These are phyloP conservation scores for Tipula confusa DNA, from an alignment of 2,888 invertebrate genomes.

Conservation along the genomic window DNA sequence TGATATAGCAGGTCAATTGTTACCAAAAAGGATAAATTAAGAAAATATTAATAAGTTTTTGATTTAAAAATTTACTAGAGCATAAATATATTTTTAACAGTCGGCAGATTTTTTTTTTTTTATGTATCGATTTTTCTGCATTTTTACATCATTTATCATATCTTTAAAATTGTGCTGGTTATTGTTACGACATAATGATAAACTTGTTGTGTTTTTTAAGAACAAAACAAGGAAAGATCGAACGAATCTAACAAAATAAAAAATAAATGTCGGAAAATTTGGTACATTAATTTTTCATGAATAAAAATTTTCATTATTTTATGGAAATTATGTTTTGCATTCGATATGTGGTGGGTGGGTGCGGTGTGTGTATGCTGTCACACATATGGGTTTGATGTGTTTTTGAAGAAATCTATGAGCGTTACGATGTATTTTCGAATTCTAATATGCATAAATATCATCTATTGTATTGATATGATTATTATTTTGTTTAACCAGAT, in stretches of 20 bases:
- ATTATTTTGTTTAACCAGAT: no score
- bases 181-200: neutral
- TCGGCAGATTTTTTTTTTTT: neutral
- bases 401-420: no score
- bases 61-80: neutral
- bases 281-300: conserved; percentile 1
- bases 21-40: neutral
- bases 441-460: no score
- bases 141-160: neutral
- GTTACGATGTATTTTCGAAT: no score
- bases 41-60: neutral
- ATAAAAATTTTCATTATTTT: conserved; percentile 9
- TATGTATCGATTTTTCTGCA: neutral
- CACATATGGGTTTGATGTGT: no score
- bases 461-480: no score
- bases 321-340: neutral
- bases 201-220: neutral
- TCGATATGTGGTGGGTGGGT: no score
- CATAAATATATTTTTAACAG: neutral
- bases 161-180: neutral
- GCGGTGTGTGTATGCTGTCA: no score
- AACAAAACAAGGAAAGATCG: neutral
- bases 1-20: neutral
- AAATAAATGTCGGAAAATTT: neutral
- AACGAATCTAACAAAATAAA: no score